Evolutionary conservation across 2,113 vertebrate species (phyloP).

Genomic region (Pomatostomus ruficeps): DNA sequence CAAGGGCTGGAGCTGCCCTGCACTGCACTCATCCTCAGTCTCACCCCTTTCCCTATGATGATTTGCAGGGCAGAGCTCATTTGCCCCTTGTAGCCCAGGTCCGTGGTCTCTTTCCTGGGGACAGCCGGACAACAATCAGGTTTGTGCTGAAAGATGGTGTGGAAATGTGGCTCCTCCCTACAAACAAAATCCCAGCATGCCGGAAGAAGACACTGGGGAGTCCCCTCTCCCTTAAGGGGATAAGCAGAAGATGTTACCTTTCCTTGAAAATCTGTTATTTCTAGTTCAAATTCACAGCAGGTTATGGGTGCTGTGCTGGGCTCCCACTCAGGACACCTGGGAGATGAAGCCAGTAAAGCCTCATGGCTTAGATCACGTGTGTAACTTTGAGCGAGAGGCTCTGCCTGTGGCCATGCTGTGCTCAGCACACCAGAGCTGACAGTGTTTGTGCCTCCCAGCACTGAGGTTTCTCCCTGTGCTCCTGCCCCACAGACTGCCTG

Average conservation of each 20-base stretch:
- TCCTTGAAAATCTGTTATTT: neutral
- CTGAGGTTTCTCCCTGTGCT: neutral
- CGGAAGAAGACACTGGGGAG: neutral
- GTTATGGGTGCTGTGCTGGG: neutral
- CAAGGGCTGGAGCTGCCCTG: neutral
- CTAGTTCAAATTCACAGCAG: neutral
- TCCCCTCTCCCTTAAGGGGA: fast-evolving
- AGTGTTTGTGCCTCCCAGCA: neutral
- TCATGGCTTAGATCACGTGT: fast-evolving
- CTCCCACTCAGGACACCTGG: neutral
- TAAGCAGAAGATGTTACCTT: neutral
- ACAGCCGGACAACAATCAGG: fast-evolving
- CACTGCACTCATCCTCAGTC: neutral
- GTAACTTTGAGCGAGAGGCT: neutral
- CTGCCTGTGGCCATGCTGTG: neutral
- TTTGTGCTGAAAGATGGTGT: neutral
- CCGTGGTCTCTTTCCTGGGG: neutral
- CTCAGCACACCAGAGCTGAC: fast-evolving
- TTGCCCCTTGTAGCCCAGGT: neutral
- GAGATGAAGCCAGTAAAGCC: neutral
- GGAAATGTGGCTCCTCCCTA: neutral
- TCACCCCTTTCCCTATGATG: fast-evolving
- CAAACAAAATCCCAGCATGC: neutral
- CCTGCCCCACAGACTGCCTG: slow-evolving; percentile 60
- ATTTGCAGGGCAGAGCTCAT: neutral